Evolutionary conservation across 2,113 vertebrate genomes (phyloP), one percentile per base, ranked within the genome.

Genomic region (Nycticorax nycticorax): DNA sequence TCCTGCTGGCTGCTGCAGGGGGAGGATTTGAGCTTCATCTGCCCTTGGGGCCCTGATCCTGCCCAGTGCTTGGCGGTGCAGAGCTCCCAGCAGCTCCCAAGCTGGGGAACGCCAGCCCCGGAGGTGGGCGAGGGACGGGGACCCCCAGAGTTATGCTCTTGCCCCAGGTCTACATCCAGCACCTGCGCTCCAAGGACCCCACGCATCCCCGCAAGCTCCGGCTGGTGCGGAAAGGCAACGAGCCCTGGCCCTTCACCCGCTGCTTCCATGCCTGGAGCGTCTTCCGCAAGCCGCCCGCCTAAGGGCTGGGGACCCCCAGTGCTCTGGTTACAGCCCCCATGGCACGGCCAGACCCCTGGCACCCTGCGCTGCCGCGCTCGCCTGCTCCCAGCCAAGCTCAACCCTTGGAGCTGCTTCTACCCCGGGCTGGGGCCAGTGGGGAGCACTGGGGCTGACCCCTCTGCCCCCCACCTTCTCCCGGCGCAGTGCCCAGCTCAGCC

Each of bases 221-320:
- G 27, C 98, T 99, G 94, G 99, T 99, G 92, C 98, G 99, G 27
- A 99, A 99, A 88, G 99, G 99, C 63, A 99, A 99, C 3, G 99
- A 99, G 93, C 99, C 99, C 13, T 99, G 99, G 62, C 98, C 99
- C 96, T 99, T 99, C 95, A 99, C 98, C 1, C 99, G 99, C 96
- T 99, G 99, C 98, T 99, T 99, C 98, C 99, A 99, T 2, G 99
- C 99, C 96, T 99, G 99, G 99, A 98, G 99, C 1, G 59, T 96
- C 35, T 99, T 99, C 98, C 99, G 98, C 90, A 98, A 99, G 6
- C 97, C 99, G 0, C 99, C 81, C 0, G 95, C 98, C 16, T 99
- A 98, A 97, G 55, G 67, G 10, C 12, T 0, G 1, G 56, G 60
- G 28, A 9, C 17, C 23, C 48, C 28, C 4, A 1, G 10, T 1